Conservation (phyloP, 2,113 vertebrate species). For the Scomber japonicus region DNA sequence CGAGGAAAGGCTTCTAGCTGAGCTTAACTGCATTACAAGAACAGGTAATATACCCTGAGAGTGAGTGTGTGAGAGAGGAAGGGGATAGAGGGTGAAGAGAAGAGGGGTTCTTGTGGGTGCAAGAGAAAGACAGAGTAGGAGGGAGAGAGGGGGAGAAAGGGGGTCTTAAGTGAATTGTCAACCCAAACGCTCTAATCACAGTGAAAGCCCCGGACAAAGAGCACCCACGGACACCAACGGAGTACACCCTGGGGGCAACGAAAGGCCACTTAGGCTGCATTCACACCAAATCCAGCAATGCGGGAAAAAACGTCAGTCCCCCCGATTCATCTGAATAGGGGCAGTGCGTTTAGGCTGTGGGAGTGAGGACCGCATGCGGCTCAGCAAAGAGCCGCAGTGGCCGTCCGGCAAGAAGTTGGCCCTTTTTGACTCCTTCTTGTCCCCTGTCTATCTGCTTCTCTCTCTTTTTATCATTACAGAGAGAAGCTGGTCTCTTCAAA, state of each 20-base stretch:
- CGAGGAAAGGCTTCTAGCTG: constrained; percentile 93
- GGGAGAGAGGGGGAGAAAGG: constrained; percentile 47
- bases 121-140: constrained; percentile 41
- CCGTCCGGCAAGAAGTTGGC: constrained; percentile 50
- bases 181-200: constrained; percentile 96
- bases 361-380: too few species aligned
- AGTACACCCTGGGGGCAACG: constrained; percentile 87
- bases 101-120: constrained; percentile 31
- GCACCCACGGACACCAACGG: constrained; percentile 86
- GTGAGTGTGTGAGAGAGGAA: constrained; percentile 50
- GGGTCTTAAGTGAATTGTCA: constrained; percentile 92
- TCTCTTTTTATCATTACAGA: constrained; percentile 17
- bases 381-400: too few species aligned
- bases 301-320: too few species aligned
- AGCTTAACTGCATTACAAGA: constrained; percentile 98
- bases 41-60: constrained; percentile 90
- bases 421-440: constrained; percentile 44
- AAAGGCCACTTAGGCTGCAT: constrained; percentile 87
- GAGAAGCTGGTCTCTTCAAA: constrained; percentile 49
- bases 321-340: neutral
- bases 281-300: neutral
- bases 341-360: too few species aligned
- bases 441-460: constrained; percentile 42
- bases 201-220: constrained; percentile 96
- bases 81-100: constrained; percentile 39